Percentiles rank a stretch among this genome's conserved stretches.
These are phyloP conservation scores for Pitta sordida DNA, from an alignment of 2,113 vertebrate species.

Conservation along the genomic window DNA sequence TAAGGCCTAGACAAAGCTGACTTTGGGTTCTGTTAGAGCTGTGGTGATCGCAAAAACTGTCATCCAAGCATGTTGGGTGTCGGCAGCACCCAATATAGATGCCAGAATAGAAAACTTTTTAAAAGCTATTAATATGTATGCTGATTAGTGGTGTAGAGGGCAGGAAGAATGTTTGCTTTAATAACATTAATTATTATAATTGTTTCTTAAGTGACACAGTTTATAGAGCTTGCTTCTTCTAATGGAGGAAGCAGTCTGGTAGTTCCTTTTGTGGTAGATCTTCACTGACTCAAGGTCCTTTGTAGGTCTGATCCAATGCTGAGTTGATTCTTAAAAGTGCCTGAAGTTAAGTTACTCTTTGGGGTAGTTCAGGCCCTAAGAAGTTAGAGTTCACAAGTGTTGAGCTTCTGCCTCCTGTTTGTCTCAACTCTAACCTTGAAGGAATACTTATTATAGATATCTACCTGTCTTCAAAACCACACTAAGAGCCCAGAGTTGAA, in stretches of 20 bases:
- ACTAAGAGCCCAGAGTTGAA: neutral
- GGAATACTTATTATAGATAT: neutral
- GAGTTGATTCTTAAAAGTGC: neutral
- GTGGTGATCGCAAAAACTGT: neutral
- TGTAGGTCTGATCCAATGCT: neutral
- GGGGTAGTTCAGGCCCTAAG: neutral
- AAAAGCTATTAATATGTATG: neutral
- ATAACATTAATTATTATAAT: neutral
- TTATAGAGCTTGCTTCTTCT: neutral
- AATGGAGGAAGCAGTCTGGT: neutral
- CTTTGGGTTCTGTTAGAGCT: neutral
- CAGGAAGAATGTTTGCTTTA: neutral
- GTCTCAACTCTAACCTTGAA: neutral
- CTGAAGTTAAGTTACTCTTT: neutral
- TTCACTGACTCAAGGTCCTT: neutral
- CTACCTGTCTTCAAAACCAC: neutral
- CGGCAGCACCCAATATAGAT: neutral
- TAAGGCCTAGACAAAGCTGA: neutral
- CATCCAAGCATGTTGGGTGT: neutral
- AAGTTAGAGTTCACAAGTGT: accelerated
- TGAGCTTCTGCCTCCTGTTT: neutral
- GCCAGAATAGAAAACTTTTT: neutral
- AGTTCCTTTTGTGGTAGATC: neutral
- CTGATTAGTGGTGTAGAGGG: neutral
- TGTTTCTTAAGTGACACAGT: neutral